Evolutionary conservation across 1,140 invertebrate genomes (phyloP).

Genomic region (Megalopta genalis): DNA sequence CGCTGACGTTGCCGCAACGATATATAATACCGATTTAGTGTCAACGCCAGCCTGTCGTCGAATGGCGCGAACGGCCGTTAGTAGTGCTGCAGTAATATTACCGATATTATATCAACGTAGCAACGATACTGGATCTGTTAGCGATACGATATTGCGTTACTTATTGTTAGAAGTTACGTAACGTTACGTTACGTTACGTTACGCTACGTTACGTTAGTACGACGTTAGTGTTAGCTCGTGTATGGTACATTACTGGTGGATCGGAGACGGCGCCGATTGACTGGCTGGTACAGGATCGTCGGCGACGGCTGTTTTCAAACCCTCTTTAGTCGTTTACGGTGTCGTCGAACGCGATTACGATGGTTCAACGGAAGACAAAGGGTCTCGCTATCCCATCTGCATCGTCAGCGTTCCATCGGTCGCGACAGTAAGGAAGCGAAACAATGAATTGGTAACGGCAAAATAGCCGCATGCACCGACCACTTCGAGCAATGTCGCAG

Average conservation of each 20-base stretch:
- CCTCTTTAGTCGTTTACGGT: too few species aligned
- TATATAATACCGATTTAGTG: constrained; percentile 48
- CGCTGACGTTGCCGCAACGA: neutral
- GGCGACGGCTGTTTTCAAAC: too few species aligned
- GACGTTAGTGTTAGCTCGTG: constrained; percentile 31
- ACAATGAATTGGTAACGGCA: too few species aligned
- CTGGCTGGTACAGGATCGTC: neutral
- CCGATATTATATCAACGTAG: neutral
- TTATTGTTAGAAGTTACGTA: neutral
- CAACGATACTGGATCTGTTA: constrained; percentile 5
- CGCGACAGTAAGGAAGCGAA: too few species aligned
- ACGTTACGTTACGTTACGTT: too few species aligned
- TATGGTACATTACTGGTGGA: constrained; percentile 22
- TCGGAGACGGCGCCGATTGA: neutral
- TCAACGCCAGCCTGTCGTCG: neutral
- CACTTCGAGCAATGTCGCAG: too few species aligned
- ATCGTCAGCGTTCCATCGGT: too few species aligned
- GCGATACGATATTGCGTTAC: constrained; percentile 11
- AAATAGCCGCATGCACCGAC: too few species aligned
- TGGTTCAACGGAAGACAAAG: too few species aligned
- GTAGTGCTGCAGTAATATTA: constrained; percentile 14
- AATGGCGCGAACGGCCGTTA: constrained; percentile 2
- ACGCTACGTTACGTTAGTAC: constrained; percentile 14
- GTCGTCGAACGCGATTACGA: too few species aligned
- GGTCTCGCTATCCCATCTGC: too few species aligned